These are phyloP conservation scores for Fragum sueziense DNA, from an alignment of 2,888 invertebrate species.

Conservation along the genomic window DNA sequence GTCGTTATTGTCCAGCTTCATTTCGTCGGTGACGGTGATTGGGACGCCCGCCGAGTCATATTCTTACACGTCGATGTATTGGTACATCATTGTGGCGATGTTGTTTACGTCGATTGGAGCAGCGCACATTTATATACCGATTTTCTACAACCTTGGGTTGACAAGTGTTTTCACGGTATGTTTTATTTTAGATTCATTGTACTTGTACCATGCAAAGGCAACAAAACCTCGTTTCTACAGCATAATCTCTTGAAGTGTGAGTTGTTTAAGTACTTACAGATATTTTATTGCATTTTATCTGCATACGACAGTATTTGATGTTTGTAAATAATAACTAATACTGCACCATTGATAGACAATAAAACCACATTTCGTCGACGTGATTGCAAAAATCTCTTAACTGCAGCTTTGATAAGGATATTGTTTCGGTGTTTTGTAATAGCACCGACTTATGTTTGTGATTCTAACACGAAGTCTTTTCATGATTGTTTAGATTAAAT, in stretches of 20 bases:
- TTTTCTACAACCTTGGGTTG: constrained; percentile 11
- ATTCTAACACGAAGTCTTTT: too few relatives aligned
- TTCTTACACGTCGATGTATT: constrained; percentile 12
- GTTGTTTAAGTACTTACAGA: neutral
- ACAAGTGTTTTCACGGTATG: constrained; percentile 17
- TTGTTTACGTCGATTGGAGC: constrained; percentile 6
- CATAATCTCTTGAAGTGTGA: neutral
- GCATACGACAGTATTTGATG: neutral
- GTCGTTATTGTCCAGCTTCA: constrained; percentile 10
- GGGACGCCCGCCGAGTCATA: constrained; percentile 5
- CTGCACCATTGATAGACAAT: too few relatives aligned
- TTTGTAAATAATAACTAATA: neutral
- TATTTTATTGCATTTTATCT: neutral
- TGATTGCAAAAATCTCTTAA: too few relatives aligned
- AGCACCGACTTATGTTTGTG: too few relatives aligned
- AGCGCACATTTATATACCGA: constrained; percentile 11
- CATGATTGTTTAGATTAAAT: too few relatives aligned
- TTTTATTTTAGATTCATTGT: too few relatives aligned
- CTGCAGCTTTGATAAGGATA: too few relatives aligned
- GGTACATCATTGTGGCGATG: constrained; percentile 10
- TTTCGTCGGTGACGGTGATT: constrained; percentile 11
- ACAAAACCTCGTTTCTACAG: neutral
- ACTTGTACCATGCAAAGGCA: neutral
- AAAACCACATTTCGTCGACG: too few relatives aligned
- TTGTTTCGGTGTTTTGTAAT: too few relatives aligned